Conservation (phyloP, 1,140 invertebrate genomes). For the Pseudoatta argentina region DNA sequence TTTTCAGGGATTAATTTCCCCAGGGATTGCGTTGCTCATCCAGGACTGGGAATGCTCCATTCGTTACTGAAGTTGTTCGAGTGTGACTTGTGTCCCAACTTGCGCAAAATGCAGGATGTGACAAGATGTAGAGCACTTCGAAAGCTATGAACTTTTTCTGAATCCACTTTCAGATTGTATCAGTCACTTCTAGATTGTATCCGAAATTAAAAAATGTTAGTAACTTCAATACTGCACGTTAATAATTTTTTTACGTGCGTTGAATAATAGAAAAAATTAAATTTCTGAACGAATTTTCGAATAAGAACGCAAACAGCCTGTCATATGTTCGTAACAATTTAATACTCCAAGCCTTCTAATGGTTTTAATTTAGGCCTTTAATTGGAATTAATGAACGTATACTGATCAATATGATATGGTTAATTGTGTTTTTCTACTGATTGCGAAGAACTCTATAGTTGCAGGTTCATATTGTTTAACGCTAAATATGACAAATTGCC, state of each 20-base stretch:
- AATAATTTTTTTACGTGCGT: neutral
- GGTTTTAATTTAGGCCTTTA: neutral
- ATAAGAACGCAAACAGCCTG: neutral
- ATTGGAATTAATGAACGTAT: constrained; percentile 31
- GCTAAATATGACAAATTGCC: constrained; percentile 22
- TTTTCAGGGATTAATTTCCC: constrained; percentile 63
- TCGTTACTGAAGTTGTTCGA: constrained; percentile 61
- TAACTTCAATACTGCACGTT: neutral
- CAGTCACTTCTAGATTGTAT: constrained; percentile 3
- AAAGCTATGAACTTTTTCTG: neutral
- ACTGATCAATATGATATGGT: neutral
- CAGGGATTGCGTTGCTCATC: constrained; percentile 56
- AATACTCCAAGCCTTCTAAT: neutral
- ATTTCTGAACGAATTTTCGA: neutral
- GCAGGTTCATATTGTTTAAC: neutral
- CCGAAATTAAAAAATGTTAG: neutral
- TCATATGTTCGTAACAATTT: constrained; percentile 6
- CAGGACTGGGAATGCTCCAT: constrained; percentile 53
- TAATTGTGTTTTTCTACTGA: neutral
- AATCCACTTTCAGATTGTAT: constrained; percentile 9
- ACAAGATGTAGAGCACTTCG: constrained; percentile 2
- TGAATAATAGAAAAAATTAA: neutral
- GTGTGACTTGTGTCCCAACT: constrained; percentile 58
- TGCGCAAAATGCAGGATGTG: constrained; percentile 48
- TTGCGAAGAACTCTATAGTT: neutral